These are phyloP conservation scores for Ara ararauna DNA, from an alignment of 2,797 vertebrate species.

Conservation along the genomic window DNA sequence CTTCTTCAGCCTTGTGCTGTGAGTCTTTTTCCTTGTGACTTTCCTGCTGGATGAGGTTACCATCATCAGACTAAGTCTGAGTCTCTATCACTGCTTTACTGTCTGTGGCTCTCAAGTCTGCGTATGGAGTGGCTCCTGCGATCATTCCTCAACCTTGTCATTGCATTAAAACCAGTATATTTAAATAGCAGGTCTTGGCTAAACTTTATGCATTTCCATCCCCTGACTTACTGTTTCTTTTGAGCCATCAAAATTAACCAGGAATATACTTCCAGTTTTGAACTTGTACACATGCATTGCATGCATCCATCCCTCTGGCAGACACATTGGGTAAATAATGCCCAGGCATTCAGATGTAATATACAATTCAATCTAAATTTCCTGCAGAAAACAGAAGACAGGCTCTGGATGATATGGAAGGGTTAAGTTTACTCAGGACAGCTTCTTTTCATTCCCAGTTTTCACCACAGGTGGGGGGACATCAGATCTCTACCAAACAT, in stretches of 20 bases:
- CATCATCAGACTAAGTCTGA: neutral
- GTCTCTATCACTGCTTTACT: neutral
- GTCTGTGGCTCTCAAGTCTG: neutral
- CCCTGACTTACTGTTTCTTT: neutral
- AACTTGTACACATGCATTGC: neutral
- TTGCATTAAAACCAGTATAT: neutral
- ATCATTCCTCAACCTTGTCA: neutral
- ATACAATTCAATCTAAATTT: neutral
- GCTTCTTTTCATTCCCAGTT: neutral
- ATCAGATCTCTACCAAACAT: neutral
- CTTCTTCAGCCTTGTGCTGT: neutral
- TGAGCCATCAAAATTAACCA: neutral
- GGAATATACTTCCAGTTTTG: neutral
- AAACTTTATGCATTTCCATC: neutral
- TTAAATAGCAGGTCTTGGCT: neutral
- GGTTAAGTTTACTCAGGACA: neutral
- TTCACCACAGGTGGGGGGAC: neutral
- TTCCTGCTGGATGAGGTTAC: neutral
- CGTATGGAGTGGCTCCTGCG: neutral
- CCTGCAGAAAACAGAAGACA: neutral
- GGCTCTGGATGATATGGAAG: neutral
- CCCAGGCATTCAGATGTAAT: neutral
- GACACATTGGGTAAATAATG: neutral
- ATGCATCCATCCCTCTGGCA: fast-evolving
- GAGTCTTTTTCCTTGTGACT: neutral